Percentiles rank a stretch among this genome's conserved stretches.
phyloP scores from a whole-genome alignment of 2,113 vertebrate species.

The Laticauda colubrina region DNA sequence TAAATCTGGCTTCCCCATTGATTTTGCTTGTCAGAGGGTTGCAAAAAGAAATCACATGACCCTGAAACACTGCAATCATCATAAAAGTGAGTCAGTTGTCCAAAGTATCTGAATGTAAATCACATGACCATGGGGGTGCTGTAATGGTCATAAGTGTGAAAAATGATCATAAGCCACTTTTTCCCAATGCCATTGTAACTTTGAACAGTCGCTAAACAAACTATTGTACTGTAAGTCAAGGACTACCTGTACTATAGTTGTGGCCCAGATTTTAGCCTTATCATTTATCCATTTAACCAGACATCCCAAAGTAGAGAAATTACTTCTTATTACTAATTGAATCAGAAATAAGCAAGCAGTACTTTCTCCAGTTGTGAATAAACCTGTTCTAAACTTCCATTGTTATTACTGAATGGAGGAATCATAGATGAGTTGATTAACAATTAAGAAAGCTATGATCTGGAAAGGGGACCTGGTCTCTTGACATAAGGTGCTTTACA shows the following conservation, averaged over 20 bases:
- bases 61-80: neutral
- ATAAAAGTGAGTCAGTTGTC: neutral
- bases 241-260: neutral
- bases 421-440: neutral
- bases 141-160: neutral
- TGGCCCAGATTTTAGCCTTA: neutral
- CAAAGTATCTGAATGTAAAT: neutral
- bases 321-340: neutral
- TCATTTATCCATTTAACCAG: neutral
- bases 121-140: neutral
- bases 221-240: neutral
- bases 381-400: neutral
- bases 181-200: neutral
- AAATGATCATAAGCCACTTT: neutral
- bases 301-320: neutral
- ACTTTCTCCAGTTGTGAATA: neutral
- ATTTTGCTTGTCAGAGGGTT: neutral
- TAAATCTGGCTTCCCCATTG: neutral
- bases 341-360: neutral
- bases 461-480: neutral
- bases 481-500: neutral
- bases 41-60: neutral
- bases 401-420: neutral
- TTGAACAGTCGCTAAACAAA: neutral
- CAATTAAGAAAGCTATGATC: neutral